A percentile compares a stretch with the other conserved stretches of the same genome.
Evolutionary conservation across 1,140 invertebrate species (phyloP).

Genomic region (Ceratitis capitata): DNA sequence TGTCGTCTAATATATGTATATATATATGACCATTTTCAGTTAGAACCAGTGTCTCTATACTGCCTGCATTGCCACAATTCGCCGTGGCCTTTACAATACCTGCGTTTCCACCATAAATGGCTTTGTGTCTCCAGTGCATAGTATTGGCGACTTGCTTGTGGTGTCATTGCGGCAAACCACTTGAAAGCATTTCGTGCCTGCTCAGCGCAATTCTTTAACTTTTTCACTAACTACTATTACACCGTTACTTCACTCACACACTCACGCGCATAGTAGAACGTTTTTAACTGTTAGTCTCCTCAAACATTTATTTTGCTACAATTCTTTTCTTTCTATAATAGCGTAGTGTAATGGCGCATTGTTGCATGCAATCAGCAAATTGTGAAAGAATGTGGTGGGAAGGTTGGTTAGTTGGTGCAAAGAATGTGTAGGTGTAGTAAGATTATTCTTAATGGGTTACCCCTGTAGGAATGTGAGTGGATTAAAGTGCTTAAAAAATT

Average conservation of each 20-base stretch:
- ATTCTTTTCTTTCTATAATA: not conserved
- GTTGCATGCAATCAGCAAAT: not conserved
- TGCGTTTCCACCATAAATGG: not conserved
- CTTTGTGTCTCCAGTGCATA: not conserved
- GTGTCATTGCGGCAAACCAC: conserved; percentile 27
- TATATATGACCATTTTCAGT: too few relatives aligned
- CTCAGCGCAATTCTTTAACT: not conserved
- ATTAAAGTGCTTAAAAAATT: too few relatives aligned
- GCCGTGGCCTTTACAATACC: not conserved
- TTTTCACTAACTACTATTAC: not conserved
- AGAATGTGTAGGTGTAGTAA: not conserved
- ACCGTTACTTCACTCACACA: not conserved
- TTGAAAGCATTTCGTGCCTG: conserved; percentile 30
- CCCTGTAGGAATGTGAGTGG: not conserved
- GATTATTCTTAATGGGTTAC: not conserved
- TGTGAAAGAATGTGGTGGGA: not conserved
- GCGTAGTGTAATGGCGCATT: not conserved
- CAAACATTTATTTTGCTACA: not conserved
- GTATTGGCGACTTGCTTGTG: not conserved
- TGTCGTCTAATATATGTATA: too few relatives aligned
- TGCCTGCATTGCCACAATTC: not conserved
- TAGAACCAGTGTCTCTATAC: not conserved
- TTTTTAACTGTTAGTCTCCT: not conserved
- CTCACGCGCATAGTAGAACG: not conserved
- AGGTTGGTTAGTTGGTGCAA: too few relatives aligned